Evolutionary conservation across 2,113 vertebrate genomes (phyloP), one percentile per base, ranked within the genome.

Genomic region (Cyprinus carpio): DNA sequence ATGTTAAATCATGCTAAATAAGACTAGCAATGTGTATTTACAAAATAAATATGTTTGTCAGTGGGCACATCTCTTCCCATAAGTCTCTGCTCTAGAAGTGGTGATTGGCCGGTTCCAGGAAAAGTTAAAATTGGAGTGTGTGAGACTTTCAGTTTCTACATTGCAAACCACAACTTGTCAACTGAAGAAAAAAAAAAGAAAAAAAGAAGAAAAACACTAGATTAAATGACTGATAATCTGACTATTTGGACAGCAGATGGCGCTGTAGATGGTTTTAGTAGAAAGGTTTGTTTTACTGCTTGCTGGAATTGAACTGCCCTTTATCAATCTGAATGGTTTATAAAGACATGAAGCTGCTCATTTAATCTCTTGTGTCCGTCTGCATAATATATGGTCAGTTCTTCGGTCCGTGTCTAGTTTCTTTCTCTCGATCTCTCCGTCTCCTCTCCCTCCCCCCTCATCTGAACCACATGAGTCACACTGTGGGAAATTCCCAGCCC

Each of bases 221-320:
- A 11, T 25, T 11, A 29, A 81, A 65, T 56, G 8, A 1, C 25
- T 76, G 75, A 27, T 54, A 11, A 16, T 25, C 84, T 43, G 64
- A 27, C 23, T 71, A 34, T 77, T 13, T 67, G 51, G 82, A 89
- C 93, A 93, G 89, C 90, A 93, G 93, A 85, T 87, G 92, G 92
- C 91, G 92, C 88, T 85, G 92, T 81, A 88, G 76, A 80, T 43
- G 31, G 31, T 34, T 20, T 16, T 12, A 16, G 11, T 2, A 25
- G 5, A 62, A 25, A 9, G 1, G 4, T 34, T 78, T 15, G 29
- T 37, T 37, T 40, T 72, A n/a, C 34, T 6, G 25, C 23, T 58
- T 37, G 29, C 51, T 78, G 34, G 12, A 58, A 58, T 37, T 78
- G 4, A 77, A 56, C 25, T 13, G 3, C 7, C 2, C n/a, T 65